Evolutionary conservation across 2,797 vertebrate species (phyloP), one percentile per base, ranked within the genome.

Genomic region (Myripristis murdjan): DNA sequence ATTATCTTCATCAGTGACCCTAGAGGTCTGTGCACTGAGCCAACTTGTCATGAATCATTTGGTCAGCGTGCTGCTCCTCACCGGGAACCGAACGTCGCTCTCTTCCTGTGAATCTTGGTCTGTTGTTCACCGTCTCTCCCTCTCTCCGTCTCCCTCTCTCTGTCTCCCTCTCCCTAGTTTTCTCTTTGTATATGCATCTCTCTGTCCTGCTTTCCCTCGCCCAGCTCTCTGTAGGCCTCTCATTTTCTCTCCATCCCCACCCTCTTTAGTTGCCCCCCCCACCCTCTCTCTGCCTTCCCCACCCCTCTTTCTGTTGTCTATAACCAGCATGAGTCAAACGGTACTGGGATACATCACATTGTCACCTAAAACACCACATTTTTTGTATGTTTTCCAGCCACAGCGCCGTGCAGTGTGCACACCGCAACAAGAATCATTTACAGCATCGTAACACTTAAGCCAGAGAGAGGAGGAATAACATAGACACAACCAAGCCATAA

Each of bases 1-100:
- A 47, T 81, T 75, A 71, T 77, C 83, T 73, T 63, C 48, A 55
- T 2, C 33, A 28, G 60, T 72, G 82, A 83, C 80, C 76, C 82
- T 75, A 57, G 64, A 83, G 85, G 72, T 85, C 76, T 54, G 52
- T 11, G 61, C 61, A 8, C 81, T 78, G 77, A 83, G 78, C 85
- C 74, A 73, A 85, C 79, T 81, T 75, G 84, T 87, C 86, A 89
- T 75, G 80, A 88, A 83, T 85, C 82, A 86, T 89, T 83, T 82
- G 80, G 69, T 89, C 77, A 78, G 53, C 18, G 1, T n/a, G 46
- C 63, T 31, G 44, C 31, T 55, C 16, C 33, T 52, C 44, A 7
- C 44, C 18, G 44, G 75, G 61, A 18, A 11, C 64, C 18, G 77
- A 81, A 66, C 65, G 37, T 65, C 73, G 26, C 58, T 63, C 64